Conservation (phyloP, 2,888 invertebrate genomes). For the Drosophila atripex region DNA sequence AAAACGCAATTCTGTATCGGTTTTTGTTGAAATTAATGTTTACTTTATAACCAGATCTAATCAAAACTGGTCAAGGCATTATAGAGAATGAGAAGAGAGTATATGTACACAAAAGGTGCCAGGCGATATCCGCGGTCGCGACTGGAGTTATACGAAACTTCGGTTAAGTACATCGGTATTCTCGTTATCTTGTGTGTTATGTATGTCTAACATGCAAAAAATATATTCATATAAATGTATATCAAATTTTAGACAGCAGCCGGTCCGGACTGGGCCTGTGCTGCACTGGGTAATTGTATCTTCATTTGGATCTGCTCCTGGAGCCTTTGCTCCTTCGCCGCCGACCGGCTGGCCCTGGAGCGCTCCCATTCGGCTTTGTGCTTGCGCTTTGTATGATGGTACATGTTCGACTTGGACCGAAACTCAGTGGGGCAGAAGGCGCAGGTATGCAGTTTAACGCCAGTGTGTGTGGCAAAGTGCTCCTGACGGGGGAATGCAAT, state of each 20-base stretch:
- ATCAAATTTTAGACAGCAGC: conserved; percentile 25
- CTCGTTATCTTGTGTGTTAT: conserved; percentile 3
- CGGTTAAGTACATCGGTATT: conserved; percentile 40
- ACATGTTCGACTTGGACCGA: conserved; percentile 81
- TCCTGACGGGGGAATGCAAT: conserved; percentile 53
- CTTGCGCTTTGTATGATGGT: conserved; percentile 80
- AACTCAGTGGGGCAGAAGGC: conserved; percentile 80
- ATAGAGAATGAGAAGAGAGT: conserved; percentile 48
- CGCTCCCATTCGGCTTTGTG: conserved; percentile 78
- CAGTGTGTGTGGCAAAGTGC: conserved; percentile 80
- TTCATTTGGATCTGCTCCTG: conserved; percentile 9
- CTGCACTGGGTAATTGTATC: background rate
- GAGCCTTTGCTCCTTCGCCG: conserved; percentile 43
- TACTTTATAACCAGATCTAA: conserved; percentile 42
- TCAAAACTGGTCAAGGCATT: conserved; percentile 42
- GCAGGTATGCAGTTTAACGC: conserved; percentile 78
- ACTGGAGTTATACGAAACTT: conserved; percentile 29
- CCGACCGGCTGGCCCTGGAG: conserved; percentile 70
- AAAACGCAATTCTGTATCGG: background rate
- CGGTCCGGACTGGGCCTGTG: conserved; percentile 21
- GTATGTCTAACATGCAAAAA: conserved; percentile 33
- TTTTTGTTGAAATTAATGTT: conserved; percentile 30
- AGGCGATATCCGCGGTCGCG: conserved; percentile 11
- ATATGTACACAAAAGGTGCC: conserved; percentile 38
- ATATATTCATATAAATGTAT: conserved; percentile 5